Evolutionary conservation across 1,140 invertebrate genomes (phyloP), one percentile per base, ranked within the genome.

Genomic region (Euura saliciscinereae): DNA sequence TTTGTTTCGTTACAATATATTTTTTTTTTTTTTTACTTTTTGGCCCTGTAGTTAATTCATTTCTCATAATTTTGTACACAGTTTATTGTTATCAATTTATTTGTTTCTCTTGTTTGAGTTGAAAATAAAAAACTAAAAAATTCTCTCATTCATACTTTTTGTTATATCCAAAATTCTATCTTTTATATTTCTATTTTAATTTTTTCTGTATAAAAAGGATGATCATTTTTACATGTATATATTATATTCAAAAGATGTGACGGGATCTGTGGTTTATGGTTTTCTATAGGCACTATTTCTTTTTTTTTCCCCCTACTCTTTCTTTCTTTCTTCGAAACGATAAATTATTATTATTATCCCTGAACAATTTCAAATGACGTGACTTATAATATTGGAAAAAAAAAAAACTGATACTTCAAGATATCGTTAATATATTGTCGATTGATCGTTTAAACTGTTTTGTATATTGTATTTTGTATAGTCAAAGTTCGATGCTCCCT

Each of bases 11-110:
- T 13, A 28, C 28, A 28, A 64, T 43, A 70, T 71, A 44, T 73
- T 78, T 71, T 74, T 70, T 79, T 78, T 80, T 74, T 76, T 51
- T 74, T 75, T 6, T 76, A 76, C 69, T 74, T 79, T 72, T 84
- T 80, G 79, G 83, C 83, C 83, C 84, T 86, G 84, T 83, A 85
- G 28, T 28, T 28, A 28, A 28, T 28, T 28, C 28, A 59, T 59
- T 8, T 59, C 13, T 59, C 51, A 59, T 82, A 83, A 86, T 83
- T 86, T 85, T 86, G 85, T 86, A 86, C 85, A 83, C 82, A 77
- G 80, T 84, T 85, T 86, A 80, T 86, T 82, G 82, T 84, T 74
- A 64, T 73, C 68, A 77, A 71, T 77, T 73, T 74, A 72, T 78
- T 84, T 75, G 74, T 80, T 81, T 80, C 65, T 67, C 71, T 28